Percentiles rank a stretch among this genome's conserved stretches.
Conservation (phyloP, 2,888 invertebrate genomes). For the Cheilosia pagana region DNA sequence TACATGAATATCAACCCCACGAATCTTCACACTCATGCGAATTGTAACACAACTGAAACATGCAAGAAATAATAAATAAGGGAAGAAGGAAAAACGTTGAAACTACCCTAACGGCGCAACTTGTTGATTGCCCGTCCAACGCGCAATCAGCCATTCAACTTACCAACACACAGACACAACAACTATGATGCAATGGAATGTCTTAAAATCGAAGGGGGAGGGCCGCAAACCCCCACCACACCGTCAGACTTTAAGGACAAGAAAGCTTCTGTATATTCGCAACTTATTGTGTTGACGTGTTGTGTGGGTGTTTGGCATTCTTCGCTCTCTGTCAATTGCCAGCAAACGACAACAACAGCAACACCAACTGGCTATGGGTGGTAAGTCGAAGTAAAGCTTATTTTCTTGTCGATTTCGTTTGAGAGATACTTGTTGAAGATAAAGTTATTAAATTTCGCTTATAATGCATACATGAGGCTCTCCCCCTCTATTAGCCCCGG, state of each 20-base stretch:
- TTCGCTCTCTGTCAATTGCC: slow-evolving; percentile 24
- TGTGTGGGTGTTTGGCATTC: slow-evolving; percentile 27
- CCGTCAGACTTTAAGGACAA: slow-evolving; percentile 54
- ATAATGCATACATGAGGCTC: slow-evolving; percentile 41
- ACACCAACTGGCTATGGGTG: slow-evolving; percentile 17
- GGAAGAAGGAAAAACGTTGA: slow-evolving; percentile 39
- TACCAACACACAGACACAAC: slow-evolving; percentile 49
- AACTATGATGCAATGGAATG: slow-evolving; percentile 66
- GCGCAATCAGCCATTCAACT: slow-evolving; percentile 74
- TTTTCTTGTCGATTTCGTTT: slow-evolving; percentile 58
- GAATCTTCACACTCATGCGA: slow-evolving; percentile 8
- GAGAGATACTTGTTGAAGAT: slow-evolving; percentile 71
- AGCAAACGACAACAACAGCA: too few species aligned
- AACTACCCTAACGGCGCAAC: slow-evolving; percentile 72
- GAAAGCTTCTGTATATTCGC: slow-evolving; percentile 58
- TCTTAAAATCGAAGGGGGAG: slow-evolving; percentile 35
- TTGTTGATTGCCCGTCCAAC: slow-evolving; percentile 69
- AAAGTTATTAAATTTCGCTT: slow-evolving; percentile 66
- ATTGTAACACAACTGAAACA: slow-evolving; percentile 39
- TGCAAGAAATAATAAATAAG: slow-evolving; percentile 52
- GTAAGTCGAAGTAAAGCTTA: slow-evolving; percentile 54
- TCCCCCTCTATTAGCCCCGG: slow-evolving; percentile 6
- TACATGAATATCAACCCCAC: background rate
- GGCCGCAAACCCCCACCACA: background rate
- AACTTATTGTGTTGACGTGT: slow-evolving; percentile 35